Base-by-base conservation (phyloP, 1,140 invertebrate species). In the Eciton burchellii region DNA sequence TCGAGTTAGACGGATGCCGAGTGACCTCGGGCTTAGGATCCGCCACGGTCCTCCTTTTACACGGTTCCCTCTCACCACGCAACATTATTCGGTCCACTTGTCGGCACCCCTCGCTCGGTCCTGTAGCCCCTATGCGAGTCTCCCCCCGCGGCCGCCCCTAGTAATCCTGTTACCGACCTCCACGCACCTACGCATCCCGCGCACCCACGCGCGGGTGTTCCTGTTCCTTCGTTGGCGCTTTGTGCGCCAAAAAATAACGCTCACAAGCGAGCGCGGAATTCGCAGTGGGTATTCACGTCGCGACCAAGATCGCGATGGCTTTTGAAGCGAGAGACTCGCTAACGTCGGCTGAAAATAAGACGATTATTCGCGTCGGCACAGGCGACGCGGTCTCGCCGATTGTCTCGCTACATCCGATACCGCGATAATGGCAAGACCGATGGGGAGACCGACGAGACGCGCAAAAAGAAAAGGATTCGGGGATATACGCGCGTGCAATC, bases 81-180 rank as follows among this genome's bases (percentile, higher is more conserved):
- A 89, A 84, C 57, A 91, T 90, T 89, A 91, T 89, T 87, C 87
- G 89, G 88, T 90, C 89, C 90, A 91, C 90, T 91, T 91, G 90
- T 91, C 84, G 60, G 70, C 81, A 91, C 88, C 89, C 89, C 76
- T 86, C 68, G 52, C 45, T 49, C 68, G 74, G 11, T 66, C 9
- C 21, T 54, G 74, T 62, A 84, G 59, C 82, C 85, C 85, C 85
- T 87, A 84, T 86, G 60, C 81, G n/a, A 47, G 60, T 16, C 65
- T 59, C 81, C 65, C 60, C 45, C 19, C 54, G 49, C 52, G 68
- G 66, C 72, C 84, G 54, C 86, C 86, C 90, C 81, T 79, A 82
- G 52, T 90, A 91, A 91, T 91, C 90, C 90, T 84, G 87, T 91
- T 91, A 90, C 74, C 73, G 73, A 83, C 47, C 52, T 84, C 82